These are phyloP conservation scores for Parnassius smintheus DNA, from an alignment of 2,888 invertebrate species.

Conservation along the genomic window DNA sequence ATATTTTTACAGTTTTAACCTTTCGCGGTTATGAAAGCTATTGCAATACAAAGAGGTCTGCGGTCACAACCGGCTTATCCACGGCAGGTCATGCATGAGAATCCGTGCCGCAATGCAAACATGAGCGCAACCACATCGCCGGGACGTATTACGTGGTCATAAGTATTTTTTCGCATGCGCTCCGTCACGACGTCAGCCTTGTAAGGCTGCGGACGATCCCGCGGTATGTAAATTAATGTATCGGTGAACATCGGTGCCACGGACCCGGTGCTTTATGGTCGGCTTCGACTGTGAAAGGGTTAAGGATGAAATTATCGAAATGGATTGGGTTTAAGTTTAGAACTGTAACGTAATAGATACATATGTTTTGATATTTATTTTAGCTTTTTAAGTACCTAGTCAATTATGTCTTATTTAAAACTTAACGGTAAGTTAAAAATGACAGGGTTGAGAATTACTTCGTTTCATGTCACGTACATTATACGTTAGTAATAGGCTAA, in stretches of 20 bases:
- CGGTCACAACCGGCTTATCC: background rate
- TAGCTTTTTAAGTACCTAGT: no score
- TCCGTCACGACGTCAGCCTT: conserved; percentile 11
- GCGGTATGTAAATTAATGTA: conserved; percentile 12
- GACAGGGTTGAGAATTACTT: no score
- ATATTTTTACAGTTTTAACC: no score
- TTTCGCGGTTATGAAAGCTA: no score
- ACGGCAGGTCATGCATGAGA: background rate
- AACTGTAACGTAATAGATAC: no score
- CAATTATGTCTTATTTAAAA: no score
- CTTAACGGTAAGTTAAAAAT: no score
- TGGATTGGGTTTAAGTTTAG: background rate
- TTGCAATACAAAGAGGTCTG: background rate
- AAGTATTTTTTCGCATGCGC: conserved; percentile 6
- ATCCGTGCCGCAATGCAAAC: background rate
- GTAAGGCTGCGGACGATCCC: conserved; percentile 5
- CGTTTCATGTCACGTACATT: no score
- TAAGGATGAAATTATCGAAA: background rate
- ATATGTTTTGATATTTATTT: no score
- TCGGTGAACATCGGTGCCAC: conserved; percentile 1
- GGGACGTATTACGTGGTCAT: conserved; percentile 3
- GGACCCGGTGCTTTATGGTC: background rate
- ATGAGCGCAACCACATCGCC: background rate
- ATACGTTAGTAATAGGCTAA: no score
- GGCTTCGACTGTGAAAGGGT: background rate